Evolutionary conservation across 2,113 vertebrate genomes (phyloP).

Genomic region (Gopherus flavomarginatus): DNA sequence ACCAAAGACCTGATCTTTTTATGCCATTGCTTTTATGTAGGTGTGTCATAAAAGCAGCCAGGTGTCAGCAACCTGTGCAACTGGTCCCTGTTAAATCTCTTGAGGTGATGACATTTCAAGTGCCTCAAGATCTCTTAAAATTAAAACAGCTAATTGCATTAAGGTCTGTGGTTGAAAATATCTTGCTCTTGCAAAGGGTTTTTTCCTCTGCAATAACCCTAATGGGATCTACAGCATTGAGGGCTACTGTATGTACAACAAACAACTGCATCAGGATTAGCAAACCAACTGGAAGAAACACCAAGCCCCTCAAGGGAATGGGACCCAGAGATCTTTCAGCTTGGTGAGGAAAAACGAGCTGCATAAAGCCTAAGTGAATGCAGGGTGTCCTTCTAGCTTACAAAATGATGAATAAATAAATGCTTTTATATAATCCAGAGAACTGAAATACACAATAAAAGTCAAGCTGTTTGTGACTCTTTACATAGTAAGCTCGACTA

Average conservation of each 20-base stretch:
- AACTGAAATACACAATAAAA: slow-evolving; percentile 37
- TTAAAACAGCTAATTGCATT: slow-evolving; percentile 74
- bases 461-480: neutral
- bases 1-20: slow-evolving; percentile 71
- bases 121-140: slow-evolving; percentile 67
- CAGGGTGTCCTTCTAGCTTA: slow-evolving; percentile 17
- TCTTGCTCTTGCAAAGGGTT: slow-evolving; percentile 33
- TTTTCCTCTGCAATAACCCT: slow-evolving; percentile 55
- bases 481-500: neutral
- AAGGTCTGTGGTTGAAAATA: slow-evolving; percentile 56
- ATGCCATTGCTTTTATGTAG: slow-evolving; percentile 72
- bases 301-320: slow-evolving; percentile 49
- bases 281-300: slow-evolving; percentile 55
- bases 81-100: slow-evolving; percentile 64
- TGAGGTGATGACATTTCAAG: slow-evolving; percentile 75
- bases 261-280: slow-evolving; percentile 44
- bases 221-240: slow-evolving; percentile 61
- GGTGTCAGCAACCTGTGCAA: slow-evolving; percentile 76
- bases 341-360: slow-evolving; percentile 40
- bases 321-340: slow-evolving; percentile 41
- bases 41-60: slow-evolving; percentile 78
- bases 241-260: neutral
- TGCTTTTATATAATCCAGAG: neutral
- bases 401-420: slow-evolving; percentile 53
- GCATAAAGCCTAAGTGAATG: slow-evolving; percentile 52